phyloP scores from a whole-genome alignment of 2,797 vertebrate species.

The Sylvia borin region DNA sequence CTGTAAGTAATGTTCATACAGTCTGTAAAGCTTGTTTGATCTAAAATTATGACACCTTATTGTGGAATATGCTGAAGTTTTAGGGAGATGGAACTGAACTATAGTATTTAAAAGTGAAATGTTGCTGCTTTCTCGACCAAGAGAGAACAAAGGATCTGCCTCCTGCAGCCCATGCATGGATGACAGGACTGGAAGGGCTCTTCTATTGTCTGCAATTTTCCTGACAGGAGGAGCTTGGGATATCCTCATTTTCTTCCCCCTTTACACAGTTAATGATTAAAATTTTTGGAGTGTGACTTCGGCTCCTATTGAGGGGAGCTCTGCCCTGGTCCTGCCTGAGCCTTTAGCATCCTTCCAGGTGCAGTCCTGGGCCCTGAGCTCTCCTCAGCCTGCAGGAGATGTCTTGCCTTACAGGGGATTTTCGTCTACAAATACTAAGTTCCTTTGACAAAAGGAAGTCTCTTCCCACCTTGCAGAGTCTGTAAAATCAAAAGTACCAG shows the following conservation, averaged over 20 bases:
- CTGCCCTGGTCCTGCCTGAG: background rate
- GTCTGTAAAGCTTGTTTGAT: background rate
- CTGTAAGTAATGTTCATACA: background rate
- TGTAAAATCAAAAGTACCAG: background rate
- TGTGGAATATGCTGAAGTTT: background rate
- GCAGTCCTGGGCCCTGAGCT: background rate
- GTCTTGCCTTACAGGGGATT: background rate
- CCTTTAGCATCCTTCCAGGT: background rate
- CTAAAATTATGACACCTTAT: background rate
- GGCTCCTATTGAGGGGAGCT: background rate
- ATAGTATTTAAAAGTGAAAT: background rate
- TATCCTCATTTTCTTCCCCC: background rate
- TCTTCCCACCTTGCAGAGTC: background rate
- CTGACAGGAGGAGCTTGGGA: background rate
- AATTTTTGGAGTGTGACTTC: background rate
- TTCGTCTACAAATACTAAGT: background rate
- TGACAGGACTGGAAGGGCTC: background rate
- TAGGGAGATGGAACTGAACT: background rate
- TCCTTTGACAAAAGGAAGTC: background rate
- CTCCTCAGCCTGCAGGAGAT: background rate
- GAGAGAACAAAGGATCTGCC: background rate
- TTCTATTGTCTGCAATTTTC: background rate
- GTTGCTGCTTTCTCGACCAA: rapidly evolving
- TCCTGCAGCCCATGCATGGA: too few species aligned
- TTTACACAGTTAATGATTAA: background rate